phyloP scores from a whole-genome alignment of 2,888 invertebrate genomes.

The Lypha dubia region DNA sequence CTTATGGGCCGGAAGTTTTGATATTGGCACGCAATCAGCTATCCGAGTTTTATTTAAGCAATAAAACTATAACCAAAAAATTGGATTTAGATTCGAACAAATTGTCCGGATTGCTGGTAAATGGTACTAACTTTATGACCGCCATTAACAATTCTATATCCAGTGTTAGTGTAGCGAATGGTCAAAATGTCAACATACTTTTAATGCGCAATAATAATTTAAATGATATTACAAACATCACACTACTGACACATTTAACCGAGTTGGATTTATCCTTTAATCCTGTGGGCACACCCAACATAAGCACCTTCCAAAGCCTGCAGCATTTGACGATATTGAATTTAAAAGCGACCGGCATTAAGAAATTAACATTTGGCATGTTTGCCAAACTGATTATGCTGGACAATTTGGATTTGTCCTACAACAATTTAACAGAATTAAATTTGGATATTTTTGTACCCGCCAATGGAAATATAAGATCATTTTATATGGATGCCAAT shows the following conservation, averaged over 20 bases:
- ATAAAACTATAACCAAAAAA: constrained; percentile 78
- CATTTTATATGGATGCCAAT: constrained; percentile 81
- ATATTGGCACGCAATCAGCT: constrained; percentile 78
- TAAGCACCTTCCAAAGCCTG: constrained; percentile 81
- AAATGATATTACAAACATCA: constrained; percentile 78
- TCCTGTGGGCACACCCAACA: constrained; percentile 79
- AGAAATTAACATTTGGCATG: constrained; percentile 81
- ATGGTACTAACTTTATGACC: constrained; percentile 79
- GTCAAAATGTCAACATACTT: constrained; percentile 78
- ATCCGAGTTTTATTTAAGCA: constrained; percentile 76
- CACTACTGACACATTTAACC: constrained; percentile 77
- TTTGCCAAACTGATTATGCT: constrained; percentile 82
- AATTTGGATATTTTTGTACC: constrained; percentile 82
- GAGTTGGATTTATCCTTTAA: constrained; percentile 81
- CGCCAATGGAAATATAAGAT: constrained; percentile 79
- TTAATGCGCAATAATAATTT: constrained; percentile 78
- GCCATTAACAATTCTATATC: constrained; percentile 81
- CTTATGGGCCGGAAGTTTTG: constrained; percentile 79
- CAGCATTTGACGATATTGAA: constrained; percentile 79
- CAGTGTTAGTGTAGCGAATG: constrained; percentile 76
- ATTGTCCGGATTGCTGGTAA: constrained; percentile 78
- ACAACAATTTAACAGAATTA: constrained; percentile 84
- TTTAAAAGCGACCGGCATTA: constrained; percentile 78
- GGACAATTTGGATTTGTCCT: constrained; percentile 84
- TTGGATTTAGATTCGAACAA: constrained; percentile 80